These are phyloP conservation scores for Epizoanthus illoricatus DNA, from an alignment of 92 coral and sea anemone genomes.

Conservation along the genomic window DNA sequence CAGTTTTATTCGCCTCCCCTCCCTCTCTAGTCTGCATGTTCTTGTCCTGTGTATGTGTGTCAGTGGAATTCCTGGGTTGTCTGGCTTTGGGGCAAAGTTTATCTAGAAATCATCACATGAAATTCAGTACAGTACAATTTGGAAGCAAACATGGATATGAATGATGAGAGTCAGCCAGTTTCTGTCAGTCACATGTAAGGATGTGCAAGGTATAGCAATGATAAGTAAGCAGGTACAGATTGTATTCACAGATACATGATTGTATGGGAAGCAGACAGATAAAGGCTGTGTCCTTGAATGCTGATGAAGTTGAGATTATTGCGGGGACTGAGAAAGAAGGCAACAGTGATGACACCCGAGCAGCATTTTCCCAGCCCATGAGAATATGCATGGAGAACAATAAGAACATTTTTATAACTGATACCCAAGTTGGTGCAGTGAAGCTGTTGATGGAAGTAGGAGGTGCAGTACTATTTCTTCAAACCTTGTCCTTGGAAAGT, in stretches of 20 bases:
- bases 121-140: too few relatives aligned
- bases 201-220: slow-evolving; percentile 35
- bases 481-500: slow-evolving; percentile 20
- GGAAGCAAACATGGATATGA: too few relatives aligned
- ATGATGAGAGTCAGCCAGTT: too few relatives aligned
- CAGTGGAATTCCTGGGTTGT: too few relatives aligned
- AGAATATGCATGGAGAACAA: slow-evolving; percentile 42
- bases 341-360: slow-evolving; percentile 42
- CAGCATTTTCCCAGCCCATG: slow-evolving; percentile 42
- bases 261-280: slow-evolving; percentile 38
- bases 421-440: slow-evolving; percentile 45
- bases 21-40: too few relatives aligned
- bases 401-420: slow-evolving; percentile 40
- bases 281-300: slow-evolving; percentile 16
- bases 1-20: too few relatives aligned
- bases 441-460: slow-evolving; percentile 40
- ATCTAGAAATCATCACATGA: too few relatives aligned
- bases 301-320: slow-evolving; percentile 20
- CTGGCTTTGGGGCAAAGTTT: too few relatives aligned
- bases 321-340: slow-evolving; percentile 46
- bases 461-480: slow-evolving; percentile 19
- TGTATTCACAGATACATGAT: slow-evolving; percentile 36
- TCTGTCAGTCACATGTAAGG: neutral
- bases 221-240: slow-evolving; percentile 14
- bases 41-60: too few relatives aligned